Evolutionary conservation across 2,888 invertebrate species (phyloP).

Genomic region (Campoplex capitator): DNA sequence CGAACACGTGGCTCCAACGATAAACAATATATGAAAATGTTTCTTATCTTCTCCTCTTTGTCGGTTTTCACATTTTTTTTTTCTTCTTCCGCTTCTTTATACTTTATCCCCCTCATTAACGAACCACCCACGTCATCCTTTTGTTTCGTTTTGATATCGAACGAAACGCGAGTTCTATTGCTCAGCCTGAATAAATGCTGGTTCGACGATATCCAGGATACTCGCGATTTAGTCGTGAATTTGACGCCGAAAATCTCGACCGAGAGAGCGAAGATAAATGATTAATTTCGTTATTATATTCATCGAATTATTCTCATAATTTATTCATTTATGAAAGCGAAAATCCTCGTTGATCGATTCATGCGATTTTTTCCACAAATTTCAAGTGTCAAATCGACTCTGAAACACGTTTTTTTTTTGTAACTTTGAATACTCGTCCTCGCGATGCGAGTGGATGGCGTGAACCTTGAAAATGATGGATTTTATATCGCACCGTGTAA

Average conservation of each 20-base stretch:
- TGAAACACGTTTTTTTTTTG: not conserved
- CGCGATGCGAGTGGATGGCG: not conserved
- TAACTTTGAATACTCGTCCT: not conserved
- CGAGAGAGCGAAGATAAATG: not conserved
- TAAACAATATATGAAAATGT: not conserved
- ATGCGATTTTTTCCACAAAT: not conserved
- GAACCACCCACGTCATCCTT: slow-evolving; percentile 75
- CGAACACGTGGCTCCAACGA: slow-evolving; percentile 56
- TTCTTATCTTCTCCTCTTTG: slow-evolving; percentile 3
- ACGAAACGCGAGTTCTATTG: slow-evolving; percentile 19
- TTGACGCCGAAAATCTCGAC: not conserved
- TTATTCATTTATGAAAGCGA: not conserved
- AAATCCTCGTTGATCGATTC: not conserved
- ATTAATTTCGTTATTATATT: not conserved
- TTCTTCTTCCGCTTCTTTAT: not conserved
- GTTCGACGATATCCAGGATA: not conserved
- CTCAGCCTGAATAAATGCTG: slow-evolving; percentile 4
- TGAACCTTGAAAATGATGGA: not conserved
- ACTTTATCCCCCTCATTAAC: slow-evolving; percentile 29
- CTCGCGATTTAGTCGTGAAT: not conserved
- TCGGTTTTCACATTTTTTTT: slow-evolving; percentile 6
- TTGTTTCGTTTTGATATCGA: slow-evolving; percentile 69
- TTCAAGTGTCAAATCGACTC: not conserved
- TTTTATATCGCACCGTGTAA: slow-evolving; percentile 21
- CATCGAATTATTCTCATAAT: not conserved